Base-by-base conservation (phyloP, 2,888 invertebrate genomes). In the Cheilosia variabilis region DNA sequence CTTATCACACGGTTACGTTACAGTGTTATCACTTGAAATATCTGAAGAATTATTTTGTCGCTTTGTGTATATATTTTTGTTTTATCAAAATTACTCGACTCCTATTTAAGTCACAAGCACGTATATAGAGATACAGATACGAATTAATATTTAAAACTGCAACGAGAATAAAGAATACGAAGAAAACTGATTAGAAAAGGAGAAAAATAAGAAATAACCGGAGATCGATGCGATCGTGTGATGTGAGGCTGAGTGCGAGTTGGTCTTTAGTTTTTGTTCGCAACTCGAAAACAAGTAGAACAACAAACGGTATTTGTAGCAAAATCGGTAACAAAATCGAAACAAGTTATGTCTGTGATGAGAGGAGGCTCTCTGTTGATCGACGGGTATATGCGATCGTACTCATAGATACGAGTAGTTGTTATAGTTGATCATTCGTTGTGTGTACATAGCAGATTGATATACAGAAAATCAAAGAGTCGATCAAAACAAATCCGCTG, bases 261-360 rank as follows among this genome's bases (percentile, higher is more conserved):
- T 76, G 22, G 19, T 62, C 53, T 47, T 60, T 24, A n/a, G 37
- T 62, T 50, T 24, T 24, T 50, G 57, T 22, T 52, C 76, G 24
- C 31, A 50, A 50, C 66, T 68, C 50, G 37, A 57, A 41, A 68
- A 62, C 86, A 86, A 86, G 86, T 86, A 86, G 86, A 86, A 76
- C 86, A 81, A 77, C 86, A 86, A 86, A 86, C 86, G 86, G 86
- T 86, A 86, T 86, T 86, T 81, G 86, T 86, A 86, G 86, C 86
- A 86, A 86, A 86, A 86, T 86, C 86, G 86, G 86, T 81, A 86
- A 86, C 86, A 86, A 81, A 80, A 72, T 76, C 76, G 45, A 80
- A 86, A 86, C 86, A 72, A 86, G 86, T 86, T 86, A 86, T 81
- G 68, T 79, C 66, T 76, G 75, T 13, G 37, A 37, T 37, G 80